Percentiles rank a stretch among this genome's conserved stretches.
Conservation (phyloP, 2,797 vertebrate genomes). For the Eulemur albifrons region DNA sequence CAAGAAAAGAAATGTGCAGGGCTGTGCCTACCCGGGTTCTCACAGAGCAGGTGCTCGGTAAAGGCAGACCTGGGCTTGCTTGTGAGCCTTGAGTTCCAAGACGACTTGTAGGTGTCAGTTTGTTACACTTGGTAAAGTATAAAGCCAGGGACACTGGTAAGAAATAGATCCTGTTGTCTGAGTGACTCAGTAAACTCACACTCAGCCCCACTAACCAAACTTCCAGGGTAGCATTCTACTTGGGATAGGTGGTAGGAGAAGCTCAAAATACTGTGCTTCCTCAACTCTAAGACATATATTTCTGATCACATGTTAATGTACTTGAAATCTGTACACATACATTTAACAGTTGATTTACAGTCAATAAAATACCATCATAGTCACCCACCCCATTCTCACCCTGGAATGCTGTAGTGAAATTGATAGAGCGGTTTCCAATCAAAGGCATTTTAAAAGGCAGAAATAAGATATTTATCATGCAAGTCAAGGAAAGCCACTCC, state of each 20-base stretch:
- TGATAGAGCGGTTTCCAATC: background rate
- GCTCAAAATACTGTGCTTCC: background rate
- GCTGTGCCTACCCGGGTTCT: background rate
- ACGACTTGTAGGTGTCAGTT: background rate
- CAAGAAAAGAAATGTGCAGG: background rate
- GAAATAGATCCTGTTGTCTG: background rate
- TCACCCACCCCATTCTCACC: accelerated
- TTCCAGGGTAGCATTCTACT: background rate
- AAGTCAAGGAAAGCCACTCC: background rate
- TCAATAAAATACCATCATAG: background rate
- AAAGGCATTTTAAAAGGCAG: background rate
- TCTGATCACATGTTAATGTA: background rate
- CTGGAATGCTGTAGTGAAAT: background rate
- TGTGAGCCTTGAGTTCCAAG: background rate
- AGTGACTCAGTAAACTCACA: background rate
- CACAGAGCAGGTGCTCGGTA: background rate
- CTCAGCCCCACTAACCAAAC: background rate
- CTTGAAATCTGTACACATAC: background rate
- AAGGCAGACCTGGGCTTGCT: background rate
- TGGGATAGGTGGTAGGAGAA: background rate
- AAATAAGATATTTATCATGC: background rate
- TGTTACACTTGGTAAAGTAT: background rate
- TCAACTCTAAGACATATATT: background rate
- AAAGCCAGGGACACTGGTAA: background rate
- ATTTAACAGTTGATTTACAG: background rate